Evolutionary conservation across 2,888 invertebrate genomes (phyloP).

Genomic region (Pedicia rivosa): DNA sequence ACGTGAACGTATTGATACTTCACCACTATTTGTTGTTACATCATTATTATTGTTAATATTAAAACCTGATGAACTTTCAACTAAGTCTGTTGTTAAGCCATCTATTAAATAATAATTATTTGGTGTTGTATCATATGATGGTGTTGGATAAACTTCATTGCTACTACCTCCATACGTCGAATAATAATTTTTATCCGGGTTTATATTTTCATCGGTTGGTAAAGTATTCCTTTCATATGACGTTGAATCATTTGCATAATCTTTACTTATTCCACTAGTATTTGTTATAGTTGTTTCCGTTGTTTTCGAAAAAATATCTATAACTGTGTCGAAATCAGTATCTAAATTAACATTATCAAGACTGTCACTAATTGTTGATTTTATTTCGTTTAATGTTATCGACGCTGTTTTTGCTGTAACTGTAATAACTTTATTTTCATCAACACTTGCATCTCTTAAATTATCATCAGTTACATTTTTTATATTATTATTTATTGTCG

Average conservation of each 20-base stretch:
- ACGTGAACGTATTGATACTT: too few relatives aligned
- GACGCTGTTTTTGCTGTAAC: background rate
- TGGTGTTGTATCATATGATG: too few relatives aligned
- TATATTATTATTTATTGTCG: background rate
- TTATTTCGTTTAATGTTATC: background rate
- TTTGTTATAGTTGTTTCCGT: constrained; percentile 8
- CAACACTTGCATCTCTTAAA: background rate
- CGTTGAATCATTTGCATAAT: constrained; percentile 11
- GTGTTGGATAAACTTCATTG: too few relatives aligned
- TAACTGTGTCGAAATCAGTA: constrained; percentile 17
- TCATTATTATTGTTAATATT: too few relatives aligned
- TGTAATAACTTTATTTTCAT: constrained; percentile 3
- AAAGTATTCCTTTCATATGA: too few relatives aligned
- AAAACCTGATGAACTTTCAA: too few relatives aligned
- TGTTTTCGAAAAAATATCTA: constrained; percentile 14
- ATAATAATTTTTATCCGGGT: too few relatives aligned
- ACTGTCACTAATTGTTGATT: background rate
- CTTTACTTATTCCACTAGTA: background rate
- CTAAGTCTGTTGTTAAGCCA: too few relatives aligned
- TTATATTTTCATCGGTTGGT: too few relatives aligned
- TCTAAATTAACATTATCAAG: constrained; percentile 1
- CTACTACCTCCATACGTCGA: too few relatives aligned
- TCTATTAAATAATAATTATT: too few relatives aligned
- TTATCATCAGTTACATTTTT: background rate
- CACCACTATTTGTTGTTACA: background rate